Base-by-base conservation (phyloP, 2,113 vertebrate genomes). In the Paraplagusia blochii region DNA sequence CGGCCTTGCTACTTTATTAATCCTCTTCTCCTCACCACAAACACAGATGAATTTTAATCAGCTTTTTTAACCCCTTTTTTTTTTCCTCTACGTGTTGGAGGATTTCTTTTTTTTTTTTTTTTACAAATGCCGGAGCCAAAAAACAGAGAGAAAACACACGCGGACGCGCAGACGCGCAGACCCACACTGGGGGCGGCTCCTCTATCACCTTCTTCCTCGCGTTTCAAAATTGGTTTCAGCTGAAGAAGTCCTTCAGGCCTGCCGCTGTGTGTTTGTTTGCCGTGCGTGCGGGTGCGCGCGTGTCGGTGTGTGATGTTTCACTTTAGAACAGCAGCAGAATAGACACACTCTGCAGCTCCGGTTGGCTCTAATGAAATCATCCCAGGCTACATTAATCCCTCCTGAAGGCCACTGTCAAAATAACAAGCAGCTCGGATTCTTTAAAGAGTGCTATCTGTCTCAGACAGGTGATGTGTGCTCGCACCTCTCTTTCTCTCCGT, bases 41-140 rank as follows among this genome's bases (percentile, higher is more conserved):
- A 82, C 76, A 75, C 79, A 76, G 67, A 85, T 84, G 80, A 86
- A 86, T 89, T 85, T 89, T 88, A 89, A 91, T 90, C 78, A 88
- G 85, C 87, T 87, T 90, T 80, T 78, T 83, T 84, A 84, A 85
- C 80, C 84, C 74, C 79, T 72, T 76, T 76, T 62, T 74, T 76
- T 61, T n/a, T n/a, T n/a, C n/a, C n/a, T n/a, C n/a, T 69, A 73
- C 45, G 61, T 86, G 77, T 79, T 72, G 78, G 72, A 65, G 85
- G 78, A 88, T 88, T 85, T 87, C 77, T 85, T n/a, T n/a, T n/a
- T n/a, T n/a, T n/a, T n/a, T n/a, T n/a, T n/a, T n/a, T n/a, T n/a
- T 80, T 69, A 79, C 67, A 80, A 84, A 81, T 15, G 35, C 52
- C 1, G 11, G 58, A 38, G 12, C 51, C 36, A 56, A 44, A 40